Conservation (phyloP, 2,888 invertebrate genomes). For the Heteromurus nitidus region DNA sequence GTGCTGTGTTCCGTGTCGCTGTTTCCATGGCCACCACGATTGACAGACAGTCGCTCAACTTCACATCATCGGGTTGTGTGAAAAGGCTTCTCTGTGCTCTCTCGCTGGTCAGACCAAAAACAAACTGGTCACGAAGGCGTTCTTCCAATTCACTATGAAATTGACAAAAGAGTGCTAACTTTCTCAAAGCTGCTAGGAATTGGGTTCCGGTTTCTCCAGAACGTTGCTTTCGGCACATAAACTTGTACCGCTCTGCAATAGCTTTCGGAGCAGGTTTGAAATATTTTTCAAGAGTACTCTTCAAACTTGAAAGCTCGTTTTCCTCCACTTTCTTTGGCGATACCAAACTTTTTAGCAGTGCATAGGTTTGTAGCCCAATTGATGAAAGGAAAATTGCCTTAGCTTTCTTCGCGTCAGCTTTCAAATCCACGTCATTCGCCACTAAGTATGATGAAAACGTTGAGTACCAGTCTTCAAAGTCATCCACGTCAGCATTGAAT, state of each 20-base stretch:
- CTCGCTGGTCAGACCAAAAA: background rate
- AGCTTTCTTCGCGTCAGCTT: background rate
- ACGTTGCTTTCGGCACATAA: conserved; percentile 1
- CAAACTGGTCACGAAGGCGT: background rate
- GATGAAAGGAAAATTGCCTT: background rate
- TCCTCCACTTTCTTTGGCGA: background rate
- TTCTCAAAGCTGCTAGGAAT: background rate
- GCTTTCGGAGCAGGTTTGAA: too few relatives aligned
- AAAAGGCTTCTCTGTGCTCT: background rate
- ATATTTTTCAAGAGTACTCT: too few relatives aligned
- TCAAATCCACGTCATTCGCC: background rate
- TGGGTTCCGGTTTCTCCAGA: background rate
- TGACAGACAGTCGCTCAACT: background rate
- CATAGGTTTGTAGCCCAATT: background rate
- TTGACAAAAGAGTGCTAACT: background rate
- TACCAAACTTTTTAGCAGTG: background rate
- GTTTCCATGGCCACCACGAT: conserved; percentile 1
- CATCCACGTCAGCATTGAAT: background rate
- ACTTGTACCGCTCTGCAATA: background rate
- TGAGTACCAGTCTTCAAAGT: conserved; percentile 1
- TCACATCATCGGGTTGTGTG: background rate
- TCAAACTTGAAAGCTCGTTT: too few relatives aligned
- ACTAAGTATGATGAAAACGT: background rate
- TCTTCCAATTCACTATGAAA: background rate
- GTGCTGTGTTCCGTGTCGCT: too few relatives aligned